A percentile compares a stretch with the other conserved stretches of the same genome.
These are phyloP conservation scores for Teleogryllus occipitalis DNA, from an alignment of 1,140 invertebrate genomes.

Conservation along the genomic window DNA sequence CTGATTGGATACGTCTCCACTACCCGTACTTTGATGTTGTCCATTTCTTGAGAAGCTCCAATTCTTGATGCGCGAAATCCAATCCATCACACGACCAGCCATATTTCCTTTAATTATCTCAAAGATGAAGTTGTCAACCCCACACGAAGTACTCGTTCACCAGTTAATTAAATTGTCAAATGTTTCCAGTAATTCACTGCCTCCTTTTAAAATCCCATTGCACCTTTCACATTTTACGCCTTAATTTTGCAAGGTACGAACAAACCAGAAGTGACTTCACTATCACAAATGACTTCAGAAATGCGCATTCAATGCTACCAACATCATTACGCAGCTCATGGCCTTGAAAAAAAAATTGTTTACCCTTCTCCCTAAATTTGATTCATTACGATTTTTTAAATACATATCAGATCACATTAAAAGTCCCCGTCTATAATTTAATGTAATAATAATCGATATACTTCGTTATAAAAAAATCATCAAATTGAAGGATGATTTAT, in stretches of 20 bases:
- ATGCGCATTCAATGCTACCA: conserved; percentile 10
- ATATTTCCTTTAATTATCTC: neutral
- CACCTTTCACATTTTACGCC: conserved; percentile 16
- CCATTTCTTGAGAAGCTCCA: conserved; percentile 10
- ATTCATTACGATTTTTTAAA: too few species aligned
- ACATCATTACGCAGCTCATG: neutral
- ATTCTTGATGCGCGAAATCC: conserved; percentile 17
- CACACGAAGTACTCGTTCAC: neutral
- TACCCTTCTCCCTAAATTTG: too few species aligned
- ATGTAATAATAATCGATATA: too few species aligned
- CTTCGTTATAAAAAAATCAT: too few species aligned
- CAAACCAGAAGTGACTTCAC: neutral
- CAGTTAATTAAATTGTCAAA: neutral
- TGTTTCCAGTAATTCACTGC: neutral
- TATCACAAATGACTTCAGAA: neutral
- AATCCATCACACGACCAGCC: conserved; percentile 12
- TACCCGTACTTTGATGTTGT: neutral
- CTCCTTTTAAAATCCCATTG: neutral
- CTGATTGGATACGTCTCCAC: neutral
- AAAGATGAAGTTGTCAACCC: neutral
- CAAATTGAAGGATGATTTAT: too few species aligned
- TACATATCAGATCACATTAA: too few species aligned
- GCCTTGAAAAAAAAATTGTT: too few species aligned
- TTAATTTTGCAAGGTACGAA: conserved; percentile 10
- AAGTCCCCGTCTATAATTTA: too few species aligned